Percentiles rank a stretch among this genome's conserved stretches.
Conservation (phyloP, 2,797 vertebrate genomes). For the Helostoma temminkii region DNA sequence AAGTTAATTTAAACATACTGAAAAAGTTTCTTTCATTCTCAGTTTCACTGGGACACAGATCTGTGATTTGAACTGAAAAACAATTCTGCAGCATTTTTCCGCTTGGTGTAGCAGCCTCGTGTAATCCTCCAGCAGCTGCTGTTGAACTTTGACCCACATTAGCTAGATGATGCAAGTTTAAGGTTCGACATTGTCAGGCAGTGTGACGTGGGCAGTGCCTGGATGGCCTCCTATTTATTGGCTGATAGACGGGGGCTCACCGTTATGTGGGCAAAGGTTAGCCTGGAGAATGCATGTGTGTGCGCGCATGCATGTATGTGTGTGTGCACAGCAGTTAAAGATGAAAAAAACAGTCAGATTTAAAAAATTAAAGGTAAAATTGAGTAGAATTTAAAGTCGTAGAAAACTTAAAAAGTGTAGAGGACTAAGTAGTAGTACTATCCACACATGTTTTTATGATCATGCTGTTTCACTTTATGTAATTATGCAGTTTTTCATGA, state of each 20-base stretch:
- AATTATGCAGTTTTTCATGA: background rate
- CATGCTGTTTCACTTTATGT: background rate
- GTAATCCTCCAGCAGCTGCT: slow-evolving; percentile 17
- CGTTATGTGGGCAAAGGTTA: slow-evolving; percentile 26
- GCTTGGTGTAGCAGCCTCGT: background rate
- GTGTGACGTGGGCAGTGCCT: slow-evolving; percentile 26
- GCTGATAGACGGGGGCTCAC: slow-evolving; percentile 41
- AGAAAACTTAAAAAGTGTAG: too few relatives aligned
- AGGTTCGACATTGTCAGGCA: slow-evolving; percentile 19
- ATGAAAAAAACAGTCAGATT: background rate
- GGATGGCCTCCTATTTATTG: slow-evolving; percentile 48
- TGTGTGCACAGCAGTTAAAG: background rate
- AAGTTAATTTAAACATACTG: too few relatives aligned
- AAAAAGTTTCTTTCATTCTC: too few relatives aligned
- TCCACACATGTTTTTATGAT: background rate
- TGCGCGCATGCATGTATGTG: background rate
- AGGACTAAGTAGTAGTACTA: background rate
- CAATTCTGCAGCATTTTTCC: background rate
- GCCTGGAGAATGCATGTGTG: background rate
- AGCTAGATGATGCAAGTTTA: slow-evolving; percentile 58
- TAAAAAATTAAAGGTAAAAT: background rate
- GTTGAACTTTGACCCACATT: slow-evolving; percentile 66
- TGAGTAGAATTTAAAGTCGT: background rate
- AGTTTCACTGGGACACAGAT: background rate
- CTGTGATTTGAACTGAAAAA: background rate